Evolutionary conservation across 2,888 invertebrate genomes (phyloP).

Genomic region (Sipha maydis): DNA sequence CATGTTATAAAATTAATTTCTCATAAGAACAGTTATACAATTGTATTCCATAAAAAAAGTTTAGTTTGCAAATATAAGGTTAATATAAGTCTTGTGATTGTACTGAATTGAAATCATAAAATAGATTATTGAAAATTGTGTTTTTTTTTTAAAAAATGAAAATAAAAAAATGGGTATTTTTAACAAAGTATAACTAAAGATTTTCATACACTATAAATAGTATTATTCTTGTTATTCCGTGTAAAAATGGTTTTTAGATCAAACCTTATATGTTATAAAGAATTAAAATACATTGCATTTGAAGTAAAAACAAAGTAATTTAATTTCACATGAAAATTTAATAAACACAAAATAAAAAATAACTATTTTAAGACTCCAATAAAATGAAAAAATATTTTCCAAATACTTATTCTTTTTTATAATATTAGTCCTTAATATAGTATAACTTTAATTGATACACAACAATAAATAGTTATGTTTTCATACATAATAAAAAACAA

Average conservation of each 20-base stretch:
- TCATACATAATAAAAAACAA: slow-evolving; percentile 15
- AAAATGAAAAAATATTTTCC: slow-evolving; percentile 9
- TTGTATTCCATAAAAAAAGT: not conserved
- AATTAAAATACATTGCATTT: not conserved
- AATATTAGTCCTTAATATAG: slow-evolving; percentile 25
- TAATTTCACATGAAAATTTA: not conserved
- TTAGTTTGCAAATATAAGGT: not conserved
- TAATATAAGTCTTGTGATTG: not conserved
- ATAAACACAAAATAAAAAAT: slow-evolving; percentile 20
- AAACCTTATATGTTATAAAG: not conserved
- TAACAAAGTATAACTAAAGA: not conserved
- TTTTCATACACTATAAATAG: not conserved
- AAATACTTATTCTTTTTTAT: not conserved
- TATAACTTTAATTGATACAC: not conserved
- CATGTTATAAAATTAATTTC: not conserved
- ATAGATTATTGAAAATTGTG: not conserved
- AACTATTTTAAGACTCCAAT: not conserved
- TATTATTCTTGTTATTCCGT: not conserved
- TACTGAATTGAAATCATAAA: not conserved
- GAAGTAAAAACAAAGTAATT: not conserved
- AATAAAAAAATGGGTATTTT: not conserved
- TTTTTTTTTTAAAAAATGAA: not conserved
- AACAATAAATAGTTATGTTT: not conserved
- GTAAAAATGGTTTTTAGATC: not conserved
- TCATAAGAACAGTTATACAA: too few species aligned